Conservation (phyloP, 2,888 invertebrate species). For the Bimastos eiseni region DNA sequence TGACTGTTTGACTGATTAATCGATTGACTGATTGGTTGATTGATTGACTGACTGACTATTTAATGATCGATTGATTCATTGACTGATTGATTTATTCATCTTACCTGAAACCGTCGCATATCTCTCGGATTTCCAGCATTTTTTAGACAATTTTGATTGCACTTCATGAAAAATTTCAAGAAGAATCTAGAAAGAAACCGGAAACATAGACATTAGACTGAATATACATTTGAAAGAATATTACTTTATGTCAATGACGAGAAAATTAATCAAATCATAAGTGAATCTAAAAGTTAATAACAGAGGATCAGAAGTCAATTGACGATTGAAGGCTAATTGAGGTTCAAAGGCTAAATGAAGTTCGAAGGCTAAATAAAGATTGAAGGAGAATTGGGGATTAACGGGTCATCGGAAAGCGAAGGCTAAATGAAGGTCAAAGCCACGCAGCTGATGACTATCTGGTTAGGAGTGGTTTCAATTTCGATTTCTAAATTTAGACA, state of each 20-base stretch:
- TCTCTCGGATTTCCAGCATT: constrained; percentile 99
- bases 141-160: constrained; percentile 99
- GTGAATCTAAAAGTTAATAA: neutral
- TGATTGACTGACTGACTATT: neutral
- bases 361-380: neutral
- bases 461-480: neutral
- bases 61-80: neutral
- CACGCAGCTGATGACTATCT: neutral
- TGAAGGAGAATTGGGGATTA: neutral
- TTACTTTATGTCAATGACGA: neutral
- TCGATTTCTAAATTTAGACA: too few relatives aligned
- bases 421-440: neutral
- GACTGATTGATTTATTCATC: neutral
- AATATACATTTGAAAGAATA: neutral
- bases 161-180: constrained; percentile 99
- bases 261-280: too few relatives aligned
- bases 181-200: constrained; percentile 83
- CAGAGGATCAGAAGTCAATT: neutral
- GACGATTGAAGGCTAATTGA: neutral
- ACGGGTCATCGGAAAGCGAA: too few relatives aligned
- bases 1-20: neutral
- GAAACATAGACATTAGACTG: neutral
- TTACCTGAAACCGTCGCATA: constrained; percentile 98
- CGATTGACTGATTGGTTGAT: neutral
- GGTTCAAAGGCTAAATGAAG: neutral